Percentiles rank a stretch among this genome's conserved stretches.
Evolutionary conservation across 2,888 invertebrate species (phyloP).

Genomic region (Chymomyza amoena): DNA sequence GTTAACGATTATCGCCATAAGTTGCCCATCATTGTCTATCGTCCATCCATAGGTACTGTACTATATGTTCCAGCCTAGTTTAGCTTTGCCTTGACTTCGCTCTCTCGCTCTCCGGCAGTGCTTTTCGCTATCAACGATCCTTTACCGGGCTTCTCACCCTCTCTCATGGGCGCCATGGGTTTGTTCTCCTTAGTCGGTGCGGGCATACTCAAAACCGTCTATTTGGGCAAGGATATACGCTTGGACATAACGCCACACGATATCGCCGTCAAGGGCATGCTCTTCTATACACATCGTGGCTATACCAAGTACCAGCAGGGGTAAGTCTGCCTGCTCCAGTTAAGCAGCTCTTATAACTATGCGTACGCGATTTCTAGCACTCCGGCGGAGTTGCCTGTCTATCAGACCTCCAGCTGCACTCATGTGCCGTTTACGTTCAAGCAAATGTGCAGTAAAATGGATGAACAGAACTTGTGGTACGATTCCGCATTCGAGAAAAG

Average conservation of each 20-base stretch:
- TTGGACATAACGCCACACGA: constrained; percentile 70
- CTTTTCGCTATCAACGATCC: constrained; percentile 62
- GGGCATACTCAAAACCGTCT: constrained; percentile 64
- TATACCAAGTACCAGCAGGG: constrained; percentile 40
- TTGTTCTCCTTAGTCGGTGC: constrained; percentile 60
- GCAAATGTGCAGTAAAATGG: constrained; percentile 46
- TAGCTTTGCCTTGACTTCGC: not conserved
- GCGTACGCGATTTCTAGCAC: constrained; percentile 9
- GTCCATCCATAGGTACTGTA: constrained; percentile 89
- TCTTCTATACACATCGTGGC: constrained; percentile 46
- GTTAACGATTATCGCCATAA: constrained; percentile 83
- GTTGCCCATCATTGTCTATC: constrained; percentile 87
- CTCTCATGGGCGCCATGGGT: constrained; percentile 67
- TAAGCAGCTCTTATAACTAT: too few species aligned
- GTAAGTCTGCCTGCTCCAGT: constrained; percentile 25
- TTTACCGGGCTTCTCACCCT: constrained; percentile 63
- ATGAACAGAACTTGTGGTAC: constrained; percentile 42
- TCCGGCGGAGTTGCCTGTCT: constrained; percentile 50
- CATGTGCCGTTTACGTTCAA: constrained; percentile 48
- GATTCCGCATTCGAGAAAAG: constrained; percentile 47
- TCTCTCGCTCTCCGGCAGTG: constrained; percentile 34
- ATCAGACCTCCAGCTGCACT: constrained; percentile 49
- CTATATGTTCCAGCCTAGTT: not conserved
- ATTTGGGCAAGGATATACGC: constrained; percentile 28
- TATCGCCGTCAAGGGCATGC: constrained; percentile 55